A percentile compares a stretch with the other conserved stretches of the same genome.
These are phyloP conservation scores for Netelia fuscicornis DNA, from an alignment of 2,888 invertebrate genomes.

Conservation along the genomic window DNA sequence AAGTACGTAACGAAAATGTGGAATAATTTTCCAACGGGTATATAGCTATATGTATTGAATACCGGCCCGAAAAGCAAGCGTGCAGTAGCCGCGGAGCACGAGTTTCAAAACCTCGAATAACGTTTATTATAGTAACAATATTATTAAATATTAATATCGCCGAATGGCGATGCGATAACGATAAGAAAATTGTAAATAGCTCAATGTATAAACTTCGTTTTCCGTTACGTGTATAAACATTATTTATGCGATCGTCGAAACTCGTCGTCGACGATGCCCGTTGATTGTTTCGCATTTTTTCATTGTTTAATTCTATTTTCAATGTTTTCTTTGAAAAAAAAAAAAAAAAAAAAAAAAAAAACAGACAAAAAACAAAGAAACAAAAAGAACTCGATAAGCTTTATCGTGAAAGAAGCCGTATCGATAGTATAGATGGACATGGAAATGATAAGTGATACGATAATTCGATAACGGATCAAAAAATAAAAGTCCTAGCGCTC, in stretches of 20 bases:
- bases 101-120: conserved; percentile 56
- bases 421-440: conserved; percentile 6
- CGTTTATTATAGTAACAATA: conserved; percentile 20
- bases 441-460: not conserved
- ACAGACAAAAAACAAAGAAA: too few relatives aligned
- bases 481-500: not conserved
- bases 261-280: conserved; percentile 28
- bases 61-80: not conserved
- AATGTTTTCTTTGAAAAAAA: not conserved
- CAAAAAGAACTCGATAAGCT: not conserved
- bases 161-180: conserved; percentile 47
- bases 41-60: not conserved
- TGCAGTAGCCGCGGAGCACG: conserved; percentile 38
- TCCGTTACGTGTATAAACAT: conserved; percentile 77
- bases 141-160: conserved; percentile 49
- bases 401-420: not conserved
- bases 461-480: too few relatives aligned
- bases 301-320: not conserved
- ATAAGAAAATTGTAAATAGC: conserved; percentile 78
- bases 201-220: conserved; percentile 81
- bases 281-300: conserved; percentile 30
- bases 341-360: not conserved
- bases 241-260: conserved; percentile 58
- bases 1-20: not conserved
- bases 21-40: conserved; percentile 5